phyloP scores from a whole-genome alignment of 2,113 vertebrate genomes.

The Nestor notabilis region DNA sequence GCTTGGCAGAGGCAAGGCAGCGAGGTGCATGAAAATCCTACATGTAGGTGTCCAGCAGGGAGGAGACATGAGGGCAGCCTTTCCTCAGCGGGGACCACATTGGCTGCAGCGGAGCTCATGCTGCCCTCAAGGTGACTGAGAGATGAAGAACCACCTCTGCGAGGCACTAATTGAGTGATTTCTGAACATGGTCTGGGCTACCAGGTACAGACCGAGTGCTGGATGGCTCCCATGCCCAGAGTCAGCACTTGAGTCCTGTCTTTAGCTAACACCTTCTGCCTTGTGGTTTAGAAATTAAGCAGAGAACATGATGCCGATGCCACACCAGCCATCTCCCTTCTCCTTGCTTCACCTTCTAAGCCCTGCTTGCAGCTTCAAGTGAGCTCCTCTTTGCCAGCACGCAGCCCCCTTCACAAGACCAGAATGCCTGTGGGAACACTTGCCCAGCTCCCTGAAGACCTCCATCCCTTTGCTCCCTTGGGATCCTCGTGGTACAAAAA shows the following conservation, averaged over 20 bases:
- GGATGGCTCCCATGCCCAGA: fast-evolving
- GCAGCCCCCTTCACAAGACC: background rate
- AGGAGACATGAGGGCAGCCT: background rate
- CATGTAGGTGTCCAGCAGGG: fast-evolving
- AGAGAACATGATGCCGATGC: fast-evolving
- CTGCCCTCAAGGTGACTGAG: background rate
- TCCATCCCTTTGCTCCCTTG: background rate
- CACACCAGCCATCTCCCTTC: background rate
- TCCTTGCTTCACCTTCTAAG: background rate
- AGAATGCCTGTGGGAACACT: background rate
- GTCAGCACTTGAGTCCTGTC: fast-evolving
- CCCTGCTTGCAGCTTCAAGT: background rate
- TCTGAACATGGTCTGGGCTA: background rate
- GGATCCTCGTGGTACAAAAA: background rate
- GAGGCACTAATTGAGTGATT: background rate
- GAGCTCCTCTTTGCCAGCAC: background rate
- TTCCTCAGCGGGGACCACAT: background rate
- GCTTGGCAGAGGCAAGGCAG: background rate
- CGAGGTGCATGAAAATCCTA: background rate
- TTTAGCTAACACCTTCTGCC: background rate
- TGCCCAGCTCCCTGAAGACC: background rate
- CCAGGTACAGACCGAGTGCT: background rate
- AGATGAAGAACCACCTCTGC: background rate
- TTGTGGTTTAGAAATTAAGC: background rate
- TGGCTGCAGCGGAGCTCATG: fast-evolving